Evolutionary conservation across 2,888 invertebrate species (phyloP), one percentile per base, ranked within the genome.

Genomic region (Dexiosoma caninum): DNA sequence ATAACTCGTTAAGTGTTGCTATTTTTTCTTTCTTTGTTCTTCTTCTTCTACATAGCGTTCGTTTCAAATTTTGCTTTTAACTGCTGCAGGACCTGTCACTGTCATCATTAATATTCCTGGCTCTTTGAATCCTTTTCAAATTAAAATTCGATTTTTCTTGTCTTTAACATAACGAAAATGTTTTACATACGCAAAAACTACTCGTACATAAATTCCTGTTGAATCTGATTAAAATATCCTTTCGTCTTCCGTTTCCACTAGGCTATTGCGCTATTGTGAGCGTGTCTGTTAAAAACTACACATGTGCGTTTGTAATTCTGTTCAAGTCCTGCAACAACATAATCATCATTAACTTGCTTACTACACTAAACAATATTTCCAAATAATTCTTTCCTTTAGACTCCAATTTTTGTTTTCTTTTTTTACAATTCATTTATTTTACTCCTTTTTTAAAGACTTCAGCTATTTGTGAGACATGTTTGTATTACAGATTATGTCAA

Each of bases 21-120:
- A 46, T 21, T 46, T n/a, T n/a, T 5, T 27, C 27, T 27, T 27
- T 27, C 3, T 3, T 27, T 27, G 27, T 6, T 27, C n/a, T n/a
- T n/a, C n/a, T n/a, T n/a, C n/a, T n/a, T n/a, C n/a, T n/a, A n/a
- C n/a, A n/a, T n/a, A 5, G 27, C 27, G 6, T 5, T 27, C 3
- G 4, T 44, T 44, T 44, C 21, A 27, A 27, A 27, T 23, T 23
- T n/a, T 19, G 7, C 55, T 55, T 14, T 14, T 32, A 14, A 3
- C 14, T 16, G 7, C n/a, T 35, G n/a, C 21, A 49, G 12, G 21
- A 85, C 85, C 85, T 87, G 87, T 87, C 88, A 87, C 83, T 84
- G 79, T 83, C 83, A 87, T 86, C 87, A 87, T 88, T 87, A 86
- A 87, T 88, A 87, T 88, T 88, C 87, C 86, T 85, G 51, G 37